Percentiles rank a stretch among this genome's conserved stretches.
Conservation (phyloP, 2,113 vertebrate genomes). For the Morone chrysops region DNA sequence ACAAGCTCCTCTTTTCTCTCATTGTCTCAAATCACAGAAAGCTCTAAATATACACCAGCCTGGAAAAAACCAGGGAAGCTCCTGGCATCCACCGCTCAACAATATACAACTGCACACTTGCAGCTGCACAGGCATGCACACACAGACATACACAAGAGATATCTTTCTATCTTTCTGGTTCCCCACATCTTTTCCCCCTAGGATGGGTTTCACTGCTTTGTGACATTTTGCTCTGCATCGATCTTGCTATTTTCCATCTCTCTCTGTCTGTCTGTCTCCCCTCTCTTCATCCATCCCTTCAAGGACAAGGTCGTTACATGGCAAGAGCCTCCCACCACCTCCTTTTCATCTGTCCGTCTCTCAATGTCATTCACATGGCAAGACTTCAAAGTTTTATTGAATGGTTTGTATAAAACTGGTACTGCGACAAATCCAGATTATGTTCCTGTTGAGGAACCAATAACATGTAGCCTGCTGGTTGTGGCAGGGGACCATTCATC, state of each 20-base stretch:
- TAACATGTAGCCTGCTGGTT: neutral
- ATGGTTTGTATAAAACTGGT: neutral
- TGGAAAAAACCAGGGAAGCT: slow-evolving; percentile 26
- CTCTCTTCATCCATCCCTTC: slow-evolving; percentile 37
- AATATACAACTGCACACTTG: neutral
- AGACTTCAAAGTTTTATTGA: slow-evolving; percentile 23
- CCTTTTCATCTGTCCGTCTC: neutral
- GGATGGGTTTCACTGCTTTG: slow-evolving; percentile 41
- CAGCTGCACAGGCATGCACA: neutral
- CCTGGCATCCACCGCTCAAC: slow-evolving; percentile 17
- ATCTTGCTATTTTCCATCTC: slow-evolving; percentile 55
- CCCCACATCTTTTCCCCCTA: neutral
- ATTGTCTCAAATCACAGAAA: slow-evolving; percentile 46
- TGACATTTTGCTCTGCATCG: slow-evolving; percentile 54
- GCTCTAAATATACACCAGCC: slow-evolving; percentile 45
- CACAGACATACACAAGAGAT: neutral
- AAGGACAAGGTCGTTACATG: slow-evolving; percentile 59
- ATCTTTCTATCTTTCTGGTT: neutral
- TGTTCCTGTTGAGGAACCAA: neutral
- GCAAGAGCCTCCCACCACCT: slow-evolving; percentile 25
- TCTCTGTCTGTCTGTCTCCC: slow-evolving; percentile 17
- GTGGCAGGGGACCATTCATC: no score
- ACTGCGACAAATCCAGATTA: slow-evolving; percentile 11
- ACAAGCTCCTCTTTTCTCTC: slow-evolving; percentile 17
- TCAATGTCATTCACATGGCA: slow-evolving; percentile 27